phyloP scores from a whole-genome alignment of 2,888 invertebrate species.

The Campoplex capitator region DNA sequence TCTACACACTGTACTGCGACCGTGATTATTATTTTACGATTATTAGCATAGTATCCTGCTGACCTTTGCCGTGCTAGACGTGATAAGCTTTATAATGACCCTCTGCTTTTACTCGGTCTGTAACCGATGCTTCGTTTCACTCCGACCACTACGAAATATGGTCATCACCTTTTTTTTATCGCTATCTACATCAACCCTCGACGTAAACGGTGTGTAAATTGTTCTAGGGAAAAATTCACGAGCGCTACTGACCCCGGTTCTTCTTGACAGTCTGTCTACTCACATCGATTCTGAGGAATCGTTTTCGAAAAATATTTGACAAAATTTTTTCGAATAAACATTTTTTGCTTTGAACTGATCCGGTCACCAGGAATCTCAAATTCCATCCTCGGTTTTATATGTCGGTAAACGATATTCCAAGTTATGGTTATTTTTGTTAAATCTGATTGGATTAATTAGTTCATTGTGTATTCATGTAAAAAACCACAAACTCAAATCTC shows the following conservation, averaged over 20 bases:
- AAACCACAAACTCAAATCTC: background rate
- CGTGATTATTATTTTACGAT: conserved; percentile 14
- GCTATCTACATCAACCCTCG: conserved; percentile 8
- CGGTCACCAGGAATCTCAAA: background rate
- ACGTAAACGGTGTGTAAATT: background rate
- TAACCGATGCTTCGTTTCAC: background rate
- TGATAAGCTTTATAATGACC: conserved; percentile 2
- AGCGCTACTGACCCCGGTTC: background rate
- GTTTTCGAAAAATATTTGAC: background rate
- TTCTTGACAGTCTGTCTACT: background rate
- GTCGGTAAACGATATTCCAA: background rate
- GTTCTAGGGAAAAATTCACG: conserved; percentile 1
- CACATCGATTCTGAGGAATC: background rate
- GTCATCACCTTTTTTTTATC: background rate
- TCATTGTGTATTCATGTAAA: background rate
- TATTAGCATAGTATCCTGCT: conserved; percentile 30
- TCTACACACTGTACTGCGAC: background rate
- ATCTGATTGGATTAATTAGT: background rate
- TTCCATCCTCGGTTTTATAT: background rate
- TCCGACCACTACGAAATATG: background rate
- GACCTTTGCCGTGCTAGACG: conserved; percentile 5
- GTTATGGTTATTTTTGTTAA: background rate
- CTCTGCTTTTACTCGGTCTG: background rate
- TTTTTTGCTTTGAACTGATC: too few species aligned
- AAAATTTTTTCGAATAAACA: too few species aligned